phyloP scores from a whole-genome alignment of 2,888 invertebrate genomes.

The Mystacides longicornis region DNA sequence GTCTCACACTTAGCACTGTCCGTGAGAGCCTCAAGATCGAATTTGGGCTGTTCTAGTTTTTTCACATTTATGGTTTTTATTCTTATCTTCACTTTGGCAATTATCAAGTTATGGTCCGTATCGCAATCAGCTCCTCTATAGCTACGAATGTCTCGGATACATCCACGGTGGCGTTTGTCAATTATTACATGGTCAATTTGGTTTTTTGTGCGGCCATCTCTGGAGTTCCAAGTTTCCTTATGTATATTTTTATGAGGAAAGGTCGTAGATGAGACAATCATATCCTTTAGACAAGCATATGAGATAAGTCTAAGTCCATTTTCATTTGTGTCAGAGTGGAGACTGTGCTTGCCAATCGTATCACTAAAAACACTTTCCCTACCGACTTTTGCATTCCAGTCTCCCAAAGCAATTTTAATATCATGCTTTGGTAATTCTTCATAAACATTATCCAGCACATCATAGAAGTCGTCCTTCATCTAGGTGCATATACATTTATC shows the following conservation, averaged over 20 bases:
- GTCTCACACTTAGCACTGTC: not conserved
- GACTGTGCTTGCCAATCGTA: not conserved
- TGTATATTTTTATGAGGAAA: constrained; percentile 3
- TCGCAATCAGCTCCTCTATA: constrained; percentile 1
- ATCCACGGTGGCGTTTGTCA: constrained; percentile 2
- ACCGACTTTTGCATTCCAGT: not conserved
- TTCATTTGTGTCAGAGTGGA: not conserved
- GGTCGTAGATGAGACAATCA: not conserved
- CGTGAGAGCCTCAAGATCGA: not conserved
- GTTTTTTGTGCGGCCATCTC: not conserved
- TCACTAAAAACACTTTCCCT: not conserved
- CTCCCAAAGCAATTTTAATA: not conserved
- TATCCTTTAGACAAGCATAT: not conserved
- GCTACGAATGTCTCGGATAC: not conserved
- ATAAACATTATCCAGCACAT: not conserved
- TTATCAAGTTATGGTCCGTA: not conserved
- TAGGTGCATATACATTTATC: not conserved
- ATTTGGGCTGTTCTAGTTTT: not conserved
- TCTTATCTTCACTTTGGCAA: not conserved
- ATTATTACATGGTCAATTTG: constrained; percentile 1
- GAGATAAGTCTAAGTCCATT: not conserved
- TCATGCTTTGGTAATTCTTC: not conserved
- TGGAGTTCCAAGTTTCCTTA: constrained; percentile 8
- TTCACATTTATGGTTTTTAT: not conserved
- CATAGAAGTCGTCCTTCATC: not conserved